Conservation (phyloP, 2,113 vertebrate species). For the Crypturellus undulatus region DNA sequence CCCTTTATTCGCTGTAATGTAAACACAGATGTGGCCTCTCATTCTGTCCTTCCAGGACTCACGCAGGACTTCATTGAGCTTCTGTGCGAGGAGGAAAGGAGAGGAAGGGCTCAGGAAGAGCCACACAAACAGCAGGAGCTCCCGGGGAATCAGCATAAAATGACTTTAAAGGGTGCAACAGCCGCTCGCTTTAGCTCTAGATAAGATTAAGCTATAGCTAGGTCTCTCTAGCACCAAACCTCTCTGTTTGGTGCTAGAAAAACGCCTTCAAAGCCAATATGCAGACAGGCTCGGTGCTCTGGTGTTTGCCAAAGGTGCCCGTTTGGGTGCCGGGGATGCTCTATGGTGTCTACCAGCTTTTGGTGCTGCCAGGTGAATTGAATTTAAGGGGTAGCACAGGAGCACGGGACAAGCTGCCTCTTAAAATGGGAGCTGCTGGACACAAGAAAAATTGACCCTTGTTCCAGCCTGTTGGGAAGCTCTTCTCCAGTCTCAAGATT, state of each 20-base stretch:
- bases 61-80: background rate
- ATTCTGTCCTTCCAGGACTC: background rate
- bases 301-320: constrained; percentile 43
- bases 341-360: constrained; percentile 21
- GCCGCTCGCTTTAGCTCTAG: background rate
- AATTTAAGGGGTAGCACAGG: constrained; percentile 14
- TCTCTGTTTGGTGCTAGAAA: background rate
- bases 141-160: background rate
- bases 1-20: background rate
- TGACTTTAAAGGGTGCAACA: background rate
- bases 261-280: background rate
- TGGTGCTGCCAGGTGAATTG: constrained; percentile 41
- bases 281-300: background rate
- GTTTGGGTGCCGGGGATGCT: background rate
- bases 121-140: background rate
- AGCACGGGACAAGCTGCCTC: constrained; percentile 19
- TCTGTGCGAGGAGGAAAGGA: background rate
- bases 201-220: no score
- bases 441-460: background rate
- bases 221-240: background rate
- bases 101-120: background rate
- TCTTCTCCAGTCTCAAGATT: background rate
- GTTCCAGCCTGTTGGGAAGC: background rate
- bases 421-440: background rate
- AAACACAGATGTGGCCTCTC: background rate